Evolutionary conservation across 2,888 invertebrate species (phyloP).

Genomic region (Cenopis cana): DNA sequence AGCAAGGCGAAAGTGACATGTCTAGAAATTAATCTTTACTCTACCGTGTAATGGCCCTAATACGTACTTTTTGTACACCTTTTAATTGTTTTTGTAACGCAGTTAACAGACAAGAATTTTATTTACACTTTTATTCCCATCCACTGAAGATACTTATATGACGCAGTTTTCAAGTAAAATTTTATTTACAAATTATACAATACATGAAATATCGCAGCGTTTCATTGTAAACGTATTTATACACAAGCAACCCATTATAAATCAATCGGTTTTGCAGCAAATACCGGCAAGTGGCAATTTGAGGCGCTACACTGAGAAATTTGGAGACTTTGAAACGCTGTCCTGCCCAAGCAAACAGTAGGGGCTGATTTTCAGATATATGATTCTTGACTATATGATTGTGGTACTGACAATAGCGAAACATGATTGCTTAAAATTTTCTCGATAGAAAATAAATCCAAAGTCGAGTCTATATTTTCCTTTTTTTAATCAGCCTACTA

Average conservation of each 20-base stretch:
- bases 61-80: neutral
- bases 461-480: too few relatives aligned
- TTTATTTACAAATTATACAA: constrained; percentile 52
- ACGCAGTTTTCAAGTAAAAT: constrained; percentile 49
- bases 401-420: too few relatives aligned
- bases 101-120: constrained; percentile 2
- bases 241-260: constrained; percentile 50
- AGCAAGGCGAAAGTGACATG: constrained; percentile 41
- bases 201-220: constrained; percentile 47
- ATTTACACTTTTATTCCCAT: constrained; percentile 10
- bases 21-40: constrained; percentile 36
- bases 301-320: too few relatives aligned
- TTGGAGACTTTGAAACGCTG: too few relatives aligned
- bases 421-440: too few relatives aligned
- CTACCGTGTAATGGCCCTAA: constrained; percentile 24
- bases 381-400: too few relatives aligned
- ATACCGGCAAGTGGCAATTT: neutral
- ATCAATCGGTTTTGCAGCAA: constrained; percentile 47
- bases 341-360: too few relatives aligned
- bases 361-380: too few relatives aligned
- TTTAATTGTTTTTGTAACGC: constrained; percentile 11
- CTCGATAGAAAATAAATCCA: too few relatives aligned
- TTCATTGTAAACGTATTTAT: constrained; percentile 53
- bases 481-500: too few relatives aligned
- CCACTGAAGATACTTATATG: constrained; percentile 1